Conservation (phyloP, 2,888 invertebrate genomes). For the Ormyrus rosae region DNA sequence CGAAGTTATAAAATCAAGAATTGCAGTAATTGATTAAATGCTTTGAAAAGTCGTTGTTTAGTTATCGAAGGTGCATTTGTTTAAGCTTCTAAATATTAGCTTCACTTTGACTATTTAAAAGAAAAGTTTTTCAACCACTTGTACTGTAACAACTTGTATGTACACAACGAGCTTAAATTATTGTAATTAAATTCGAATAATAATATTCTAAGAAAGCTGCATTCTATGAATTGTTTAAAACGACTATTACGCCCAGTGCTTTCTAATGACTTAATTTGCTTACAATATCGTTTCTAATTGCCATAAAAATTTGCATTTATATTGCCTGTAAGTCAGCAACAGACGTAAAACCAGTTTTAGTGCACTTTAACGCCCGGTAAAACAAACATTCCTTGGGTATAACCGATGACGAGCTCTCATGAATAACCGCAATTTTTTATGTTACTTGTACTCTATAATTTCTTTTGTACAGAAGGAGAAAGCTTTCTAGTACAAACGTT, state of each 20-base stretch:
- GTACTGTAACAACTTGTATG: no score
- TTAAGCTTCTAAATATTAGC: no score
- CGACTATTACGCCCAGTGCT: background rate
- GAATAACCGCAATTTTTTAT: conserved; percentile 27
- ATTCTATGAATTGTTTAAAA: conserved; percentile 25
- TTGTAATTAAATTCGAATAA: background rate
- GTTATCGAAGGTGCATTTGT: background rate
- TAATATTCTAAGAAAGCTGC: conserved; percentile 7
- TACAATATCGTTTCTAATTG: background rate
- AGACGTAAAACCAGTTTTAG: background rate
- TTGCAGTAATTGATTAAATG: conserved; percentile 5
- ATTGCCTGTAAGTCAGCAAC: background rate
- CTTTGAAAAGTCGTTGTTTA: background rate
- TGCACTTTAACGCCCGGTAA: conserved; percentile 15
- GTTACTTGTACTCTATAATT: background rate
- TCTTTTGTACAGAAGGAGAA: conserved; percentile 1
- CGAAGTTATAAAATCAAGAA: conserved; percentile 15
- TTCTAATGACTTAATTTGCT: conserved; percentile 23
- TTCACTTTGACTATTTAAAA: no score
- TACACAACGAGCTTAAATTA: background rate
- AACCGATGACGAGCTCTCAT: conserved; percentile 5
- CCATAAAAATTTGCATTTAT: conserved; percentile 19
- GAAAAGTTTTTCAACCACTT: no score
- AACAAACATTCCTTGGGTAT: conserved; percentile 16
- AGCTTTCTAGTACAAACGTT: no score